These are phyloP conservation scores for Bemisia tabaci DNA, from an alignment of 1,140 invertebrate species.

Conservation along the genomic window DNA sequence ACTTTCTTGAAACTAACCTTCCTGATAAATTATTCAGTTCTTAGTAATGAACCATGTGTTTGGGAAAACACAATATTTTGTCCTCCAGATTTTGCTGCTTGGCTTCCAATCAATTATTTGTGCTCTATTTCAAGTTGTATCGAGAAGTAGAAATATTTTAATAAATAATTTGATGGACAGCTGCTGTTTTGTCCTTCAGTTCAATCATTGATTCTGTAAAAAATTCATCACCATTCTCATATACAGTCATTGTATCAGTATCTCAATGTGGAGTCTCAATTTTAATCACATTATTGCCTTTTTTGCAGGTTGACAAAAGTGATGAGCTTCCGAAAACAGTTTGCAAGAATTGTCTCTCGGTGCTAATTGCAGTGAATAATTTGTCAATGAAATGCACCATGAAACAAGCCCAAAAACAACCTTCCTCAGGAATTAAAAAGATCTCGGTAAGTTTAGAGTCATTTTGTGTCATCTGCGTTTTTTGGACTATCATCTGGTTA, in stretches of 20 bases:
- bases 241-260: too few relatives aligned
- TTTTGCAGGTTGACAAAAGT: not conserved
- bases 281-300: not conserved
- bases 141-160: not conserved
- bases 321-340: not conserved
- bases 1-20: not conserved
- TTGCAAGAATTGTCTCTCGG: not conserved
- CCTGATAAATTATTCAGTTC: not conserved
- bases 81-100: too few relatives aligned
- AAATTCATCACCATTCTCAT: too few relatives aligned
- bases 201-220: too few relatives aligned
- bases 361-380: not conserved
- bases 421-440: too few relatives aligned
- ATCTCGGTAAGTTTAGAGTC: too few relatives aligned
- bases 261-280: too few relatives aligned
- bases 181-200: not conserved
- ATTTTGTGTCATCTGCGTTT: too few relatives aligned
- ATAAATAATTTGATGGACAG: not conserved
- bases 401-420: too few relatives aligned
- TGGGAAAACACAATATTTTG: too few relatives aligned
- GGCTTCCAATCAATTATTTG: not conserved
- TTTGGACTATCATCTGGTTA: too few relatives aligned
- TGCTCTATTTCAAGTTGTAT: not conserved
- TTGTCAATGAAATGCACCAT: not conserved
- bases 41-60: too few relatives aligned